phyloP scores from a whole-genome alignment of 1,140 invertebrate species.

The Lepidotrigona ventralis region DNA sequence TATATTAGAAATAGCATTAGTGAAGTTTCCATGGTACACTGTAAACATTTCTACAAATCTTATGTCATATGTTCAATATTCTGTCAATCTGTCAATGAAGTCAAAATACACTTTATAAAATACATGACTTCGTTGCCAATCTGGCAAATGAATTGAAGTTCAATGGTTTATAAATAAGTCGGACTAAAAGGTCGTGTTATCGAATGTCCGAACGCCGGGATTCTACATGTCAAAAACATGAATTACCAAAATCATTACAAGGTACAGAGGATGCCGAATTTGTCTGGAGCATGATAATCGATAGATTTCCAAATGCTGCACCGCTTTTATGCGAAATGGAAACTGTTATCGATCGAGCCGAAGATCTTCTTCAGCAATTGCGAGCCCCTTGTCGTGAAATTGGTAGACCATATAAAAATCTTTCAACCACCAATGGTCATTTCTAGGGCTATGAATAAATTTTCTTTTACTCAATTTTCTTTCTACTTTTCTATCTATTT shows the following conservation, averaged over 20 bases:
- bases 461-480: not conserved
- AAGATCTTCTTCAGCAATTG: constrained; percentile 62
- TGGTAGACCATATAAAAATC: constrained; percentile 25
- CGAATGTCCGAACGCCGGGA: constrained; percentile 31
- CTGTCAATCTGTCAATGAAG: not conserved
- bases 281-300: constrained; percentile 65
- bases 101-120: not conserved
- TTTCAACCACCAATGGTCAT: too few species aligned
- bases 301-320: constrained; percentile 69
- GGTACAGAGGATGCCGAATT: constrained; percentile 63
- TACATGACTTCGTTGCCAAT: not conserved
- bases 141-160: not conserved
- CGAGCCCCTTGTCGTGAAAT: constrained; percentile 49
- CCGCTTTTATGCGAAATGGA: constrained; percentile 70
- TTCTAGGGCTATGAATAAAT: too few species aligned
- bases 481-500: too few species aligned
- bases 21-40: too few species aligned
- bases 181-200: not conserved
- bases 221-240: constrained; percentile 27
- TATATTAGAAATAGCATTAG: too few species aligned
- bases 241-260: constrained; percentile 59
- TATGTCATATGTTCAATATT: not conserved
- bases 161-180: not conserved
- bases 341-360: constrained; percentile 62
- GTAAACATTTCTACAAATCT: not conserved